These are phyloP conservation scores for Pterostichus madidus DNA, from an alignment of 2,888 invertebrate genomes.

Conservation along the genomic window DNA sequence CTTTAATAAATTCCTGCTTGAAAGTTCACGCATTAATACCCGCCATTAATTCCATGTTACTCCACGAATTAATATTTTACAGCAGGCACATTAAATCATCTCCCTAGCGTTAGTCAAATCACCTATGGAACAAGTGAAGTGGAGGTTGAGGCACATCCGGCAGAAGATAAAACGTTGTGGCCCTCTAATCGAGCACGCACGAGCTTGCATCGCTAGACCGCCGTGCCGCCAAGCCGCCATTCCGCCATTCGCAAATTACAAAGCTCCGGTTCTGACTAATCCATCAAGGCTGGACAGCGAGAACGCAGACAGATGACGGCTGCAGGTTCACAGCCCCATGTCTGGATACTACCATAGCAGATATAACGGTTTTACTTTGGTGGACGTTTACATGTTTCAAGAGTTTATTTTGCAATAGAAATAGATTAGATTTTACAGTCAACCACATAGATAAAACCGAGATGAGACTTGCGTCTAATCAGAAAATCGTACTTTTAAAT, in stretches of 20 bases:
- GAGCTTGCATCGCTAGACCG: background rate
- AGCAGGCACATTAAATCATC: background rate
- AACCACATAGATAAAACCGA: too few relatives aligned
- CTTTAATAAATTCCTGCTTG: slow-evolving; percentile 18
- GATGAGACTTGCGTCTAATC: too few relatives aligned
- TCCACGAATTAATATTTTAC: slow-evolving; percentile 8
- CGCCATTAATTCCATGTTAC: slow-evolving; percentile 6
- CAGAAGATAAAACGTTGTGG: slow-evolving; percentile 33
- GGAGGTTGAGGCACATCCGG: slow-evolving; percentile 31
- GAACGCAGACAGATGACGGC: slow-evolving; percentile 29
- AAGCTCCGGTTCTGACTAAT: slow-evolving; percentile 50
- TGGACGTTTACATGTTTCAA: too few relatives aligned
- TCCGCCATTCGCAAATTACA: slow-evolving; percentile 48
- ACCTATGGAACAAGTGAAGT: too few relatives aligned
- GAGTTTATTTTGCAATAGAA: too few relatives aligned
- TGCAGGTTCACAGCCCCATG: background rate
- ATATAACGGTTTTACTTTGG: background rate
- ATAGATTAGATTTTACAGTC: too few relatives aligned
- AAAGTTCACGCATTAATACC: slow-evolving; percentile 15
- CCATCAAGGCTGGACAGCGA: slow-evolving; percentile 38
- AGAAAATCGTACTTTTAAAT: too few relatives aligned
- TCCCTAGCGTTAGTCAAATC: too few relatives aligned
- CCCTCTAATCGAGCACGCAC: slow-evolving; percentile 52
- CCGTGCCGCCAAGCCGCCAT: background rate
- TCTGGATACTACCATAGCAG: background rate